phyloP scores from a whole-genome alignment of 2,888 invertebrate genomes.

The Belgica antarctica region DNA sequence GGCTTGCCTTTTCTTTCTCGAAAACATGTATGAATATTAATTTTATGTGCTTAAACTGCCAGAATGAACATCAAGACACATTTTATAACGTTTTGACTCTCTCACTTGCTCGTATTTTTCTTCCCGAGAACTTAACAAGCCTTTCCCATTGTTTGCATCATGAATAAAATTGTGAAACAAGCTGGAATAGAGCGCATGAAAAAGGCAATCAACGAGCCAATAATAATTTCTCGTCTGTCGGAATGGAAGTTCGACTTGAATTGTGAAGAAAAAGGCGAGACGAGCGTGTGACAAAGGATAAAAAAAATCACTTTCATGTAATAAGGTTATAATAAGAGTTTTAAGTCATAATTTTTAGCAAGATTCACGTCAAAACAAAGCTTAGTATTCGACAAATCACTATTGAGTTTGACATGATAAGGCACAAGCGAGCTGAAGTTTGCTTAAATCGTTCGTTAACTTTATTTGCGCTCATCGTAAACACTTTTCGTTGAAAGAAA shows the following conservation, averaged over 20 bases:
- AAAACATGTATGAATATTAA: constrained; percentile 36
- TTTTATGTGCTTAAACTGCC: constrained; percentile 25
- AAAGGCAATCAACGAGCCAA: constrained; percentile 33
- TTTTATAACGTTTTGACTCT: no score
- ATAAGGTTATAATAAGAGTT: no score
- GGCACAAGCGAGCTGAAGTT: no score
- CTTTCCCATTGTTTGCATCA: constrained; percentile 39
- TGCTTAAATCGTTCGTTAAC: no score
- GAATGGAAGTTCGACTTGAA: constrained; percentile 13
- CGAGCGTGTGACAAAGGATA: constrained; percentile 3
- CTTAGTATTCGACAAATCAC: no score
- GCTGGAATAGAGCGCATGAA: constrained; percentile 15
- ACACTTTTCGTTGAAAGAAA: no score
- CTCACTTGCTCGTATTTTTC: no score
- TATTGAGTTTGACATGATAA: not conserved
- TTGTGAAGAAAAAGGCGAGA: not conserved
- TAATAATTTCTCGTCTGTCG: no score
- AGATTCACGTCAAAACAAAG: no score
- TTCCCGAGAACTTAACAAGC: constrained; percentile 26
- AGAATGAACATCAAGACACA: constrained; percentile 5
- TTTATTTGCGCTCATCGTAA: no score
- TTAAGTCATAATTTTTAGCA: no score
- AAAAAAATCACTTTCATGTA: constrained; percentile 4
- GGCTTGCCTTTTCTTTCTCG: not conserved
- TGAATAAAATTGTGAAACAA: constrained; percentile 40